Evolutionary conservation across 2,888 invertebrate genomes (phyloP).

Genomic region (Argyra leucocephala): DNA sequence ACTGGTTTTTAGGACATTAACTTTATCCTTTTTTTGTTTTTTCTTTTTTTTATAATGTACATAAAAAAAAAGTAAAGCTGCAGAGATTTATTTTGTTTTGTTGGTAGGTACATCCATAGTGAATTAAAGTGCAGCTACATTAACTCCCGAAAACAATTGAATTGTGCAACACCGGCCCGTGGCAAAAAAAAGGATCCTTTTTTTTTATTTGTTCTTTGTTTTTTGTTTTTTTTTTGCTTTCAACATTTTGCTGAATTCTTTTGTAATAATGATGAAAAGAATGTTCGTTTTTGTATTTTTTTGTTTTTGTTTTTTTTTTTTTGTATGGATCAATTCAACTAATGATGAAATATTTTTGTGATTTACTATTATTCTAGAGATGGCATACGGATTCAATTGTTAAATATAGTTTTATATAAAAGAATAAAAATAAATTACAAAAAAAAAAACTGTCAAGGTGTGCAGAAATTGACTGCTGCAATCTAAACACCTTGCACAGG

Average conservation of each 20-base stretch:
- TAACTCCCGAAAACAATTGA: not conserved
- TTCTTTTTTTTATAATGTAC: not conserved
- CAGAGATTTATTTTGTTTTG: not conserved
- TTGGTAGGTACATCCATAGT: too few relatives aligned
- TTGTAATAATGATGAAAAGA: not conserved
- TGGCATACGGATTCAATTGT: too few relatives aligned
- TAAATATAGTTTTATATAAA: too few relatives aligned
- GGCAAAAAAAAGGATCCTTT: not conserved
- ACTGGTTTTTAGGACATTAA: not conserved
- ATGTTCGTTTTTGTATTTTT: not conserved
- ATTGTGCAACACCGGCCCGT: constrained; percentile 8
- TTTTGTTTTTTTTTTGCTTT: not conserved
- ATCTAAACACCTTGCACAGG: not conserved
- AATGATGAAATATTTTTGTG: not conserved
- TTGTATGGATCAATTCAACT: too few relatives aligned
- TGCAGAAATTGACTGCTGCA: not conserved
- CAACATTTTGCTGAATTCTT: not conserved
- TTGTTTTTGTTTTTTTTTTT: not conserved
- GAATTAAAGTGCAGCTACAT: constrained; percentile 2
- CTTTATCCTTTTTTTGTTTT: not conserved
- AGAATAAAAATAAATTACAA: not conserved
- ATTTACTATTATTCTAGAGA: not conserved
- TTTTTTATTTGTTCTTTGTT: not conserved
- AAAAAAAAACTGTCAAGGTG: not conserved
- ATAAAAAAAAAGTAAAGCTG: not conserved